Evolutionary conservation across 2,888 invertebrate species (phyloP).

Genomic region (Serrognathus titanus): DNA sequence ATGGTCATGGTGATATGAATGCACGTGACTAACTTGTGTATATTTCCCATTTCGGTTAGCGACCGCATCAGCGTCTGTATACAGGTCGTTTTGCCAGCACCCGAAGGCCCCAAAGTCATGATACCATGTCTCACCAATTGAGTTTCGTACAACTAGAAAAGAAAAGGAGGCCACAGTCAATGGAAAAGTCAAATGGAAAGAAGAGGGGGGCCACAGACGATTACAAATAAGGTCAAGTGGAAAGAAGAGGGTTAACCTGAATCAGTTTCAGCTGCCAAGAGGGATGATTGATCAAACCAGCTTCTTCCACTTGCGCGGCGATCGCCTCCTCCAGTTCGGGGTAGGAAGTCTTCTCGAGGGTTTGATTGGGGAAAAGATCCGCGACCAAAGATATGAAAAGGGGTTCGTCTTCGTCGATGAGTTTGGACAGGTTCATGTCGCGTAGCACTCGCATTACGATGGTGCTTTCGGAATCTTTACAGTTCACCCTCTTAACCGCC

Average conservation of each 20-base stretch:
- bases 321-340: constrained; percentile 87
- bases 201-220: background rate
- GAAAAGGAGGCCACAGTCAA: background rate
- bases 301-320: constrained; percentile 74
- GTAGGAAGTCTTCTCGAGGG: constrained; percentile 87
- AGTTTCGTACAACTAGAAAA: constrained; percentile 81
- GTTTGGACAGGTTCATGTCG: constrained; percentile 96
- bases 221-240: background rate
- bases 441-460: constrained; percentile 96
- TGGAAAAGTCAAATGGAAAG: background rate
- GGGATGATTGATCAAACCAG: constrained; percentile 84
- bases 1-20: background rate
- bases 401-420: constrained; percentile 97
- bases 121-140: constrained; percentile 93
- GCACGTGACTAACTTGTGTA: constrained; percentile 62
- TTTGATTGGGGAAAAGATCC: constrained; percentile 93
- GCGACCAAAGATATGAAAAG: constrained; percentile 94
- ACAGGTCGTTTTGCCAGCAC: constrained; percentile 93
- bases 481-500: constrained; percentile 86
- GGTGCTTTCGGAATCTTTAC: constrained; percentile 89
- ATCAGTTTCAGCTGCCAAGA: constrained; percentile 94
- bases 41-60: constrained; percentile 77
- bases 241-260: constrained; percentile 55
- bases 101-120: constrained; percentile 93
- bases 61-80: constrained; percentile 88